Evolutionary conservation across 92 coral and sea anemone genomes (phyloP), one percentile per base, ranked within the genome.

Genomic region (Nematostella vectensis): DNA sequence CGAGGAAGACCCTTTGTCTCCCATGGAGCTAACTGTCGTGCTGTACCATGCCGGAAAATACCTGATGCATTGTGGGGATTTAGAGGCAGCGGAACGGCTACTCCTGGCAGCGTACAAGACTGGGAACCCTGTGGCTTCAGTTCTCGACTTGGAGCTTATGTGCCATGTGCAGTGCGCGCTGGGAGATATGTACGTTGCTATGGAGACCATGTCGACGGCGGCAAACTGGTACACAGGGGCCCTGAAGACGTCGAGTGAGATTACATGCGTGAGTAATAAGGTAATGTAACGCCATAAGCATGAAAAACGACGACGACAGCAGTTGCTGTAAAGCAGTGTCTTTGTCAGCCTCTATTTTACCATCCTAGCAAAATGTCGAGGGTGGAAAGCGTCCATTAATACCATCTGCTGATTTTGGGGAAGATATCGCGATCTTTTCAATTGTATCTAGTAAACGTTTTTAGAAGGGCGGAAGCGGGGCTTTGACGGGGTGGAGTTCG

Each of bases 121-220:
- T 60, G 91, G 91, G 24, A 80, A 83, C 62, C 77, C 89, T 21
- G 99, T 68, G 48, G 83, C 84, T 19, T 71, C 88, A 19, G 88
- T 93, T 19, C 74, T 59, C 28, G 99, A 93, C 60, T 68, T 93
- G 68, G 81, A 75, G 53, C 49, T 86, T 23, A 33, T 93, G 72
- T 61, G 77, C 29, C 59, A 56, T 64, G 64, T 93, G 24, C 91
- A 93, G 44, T 58, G 78, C 58, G 58, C 93, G 10, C 43, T 93
- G 44, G 99, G 93, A 43, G 87, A 82, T 65, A 43, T 85, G 54
- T 81, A 78, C 52, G 63, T 58, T 23, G 42, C 60, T 33, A 59
- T 76, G 57, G 50, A 66, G 24, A 63, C 67, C 45, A 52, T 62
- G 30, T 74, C 68, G 23, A 93, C 50, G 29, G 99, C 98, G 0